Percentiles rank a stretch among this genome's conserved stretches.
Conservation (phyloP, 2,888 invertebrate genomes). For the Drepana falcataria region DNA sequence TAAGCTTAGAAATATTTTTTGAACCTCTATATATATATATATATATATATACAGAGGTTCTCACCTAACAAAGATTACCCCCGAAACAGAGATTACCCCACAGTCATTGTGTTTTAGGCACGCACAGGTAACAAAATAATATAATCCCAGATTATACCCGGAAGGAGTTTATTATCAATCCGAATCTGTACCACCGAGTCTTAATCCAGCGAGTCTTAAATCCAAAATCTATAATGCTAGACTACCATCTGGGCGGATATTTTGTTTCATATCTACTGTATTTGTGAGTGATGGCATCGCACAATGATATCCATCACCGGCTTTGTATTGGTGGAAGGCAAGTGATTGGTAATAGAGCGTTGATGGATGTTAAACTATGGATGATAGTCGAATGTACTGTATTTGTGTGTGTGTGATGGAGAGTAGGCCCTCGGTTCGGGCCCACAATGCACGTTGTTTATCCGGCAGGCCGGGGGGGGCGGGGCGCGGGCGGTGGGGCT, state of each 20-base stretch:
- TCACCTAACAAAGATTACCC: no score
- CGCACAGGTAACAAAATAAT: no score
- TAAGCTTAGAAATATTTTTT: no score
- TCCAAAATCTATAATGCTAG: slow-evolving; percentile 70
- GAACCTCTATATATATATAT: no score
- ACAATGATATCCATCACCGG: slow-evolving; percentile 23
- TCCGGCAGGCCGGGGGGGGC: slow-evolving; percentile 62
- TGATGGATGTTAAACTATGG: slow-evolving; percentile 21
- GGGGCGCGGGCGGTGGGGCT: slow-evolving; percentile 48
- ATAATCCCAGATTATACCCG: neutral
- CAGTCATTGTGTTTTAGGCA: no score
- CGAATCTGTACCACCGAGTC: slow-evolving; percentile 38
- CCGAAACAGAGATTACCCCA: no score
- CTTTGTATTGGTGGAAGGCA: neutral
- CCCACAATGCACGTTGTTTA: slow-evolving; percentile 78
- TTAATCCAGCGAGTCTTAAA: slow-evolving; percentile 36
- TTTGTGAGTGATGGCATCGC: slow-evolving; percentile 19
- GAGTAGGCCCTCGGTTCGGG: slow-evolving; percentile 58
- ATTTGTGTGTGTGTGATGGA: slow-evolving; percentile 44
- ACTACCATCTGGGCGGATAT: slow-evolving; percentile 58
- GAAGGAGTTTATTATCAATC: slow-evolving; percentile 23
- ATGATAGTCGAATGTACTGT: slow-evolving; percentile 32
- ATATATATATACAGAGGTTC: no score
- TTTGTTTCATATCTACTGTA: slow-evolving; percentile 54
- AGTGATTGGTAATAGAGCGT: slow-evolving; percentile 7